Base-by-base conservation (phyloP, 2,797 vertebrate species). In the Darevskia nairensis region DNA sequence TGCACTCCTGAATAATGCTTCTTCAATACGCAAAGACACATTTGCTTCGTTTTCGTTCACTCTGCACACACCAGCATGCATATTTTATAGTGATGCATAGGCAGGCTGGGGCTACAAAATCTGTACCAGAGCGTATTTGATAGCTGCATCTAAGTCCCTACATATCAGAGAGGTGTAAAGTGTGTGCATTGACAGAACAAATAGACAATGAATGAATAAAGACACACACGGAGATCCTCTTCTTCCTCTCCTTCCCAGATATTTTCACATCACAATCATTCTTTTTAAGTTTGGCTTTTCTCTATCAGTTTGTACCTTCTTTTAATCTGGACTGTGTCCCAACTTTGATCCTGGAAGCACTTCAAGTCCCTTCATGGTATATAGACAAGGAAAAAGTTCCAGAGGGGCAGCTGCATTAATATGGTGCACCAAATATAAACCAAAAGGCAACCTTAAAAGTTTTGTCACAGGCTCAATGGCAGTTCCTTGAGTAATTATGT, bases 71-170 rank as follows among this genome's bases (percentile, higher is more conserved):
- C 84, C 10, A 81, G 32, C 78, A 86, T 86, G 35, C 71, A 89
- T 89, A 81, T 85, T 69, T 86, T 82, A 89, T 81, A 13, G 71
- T 3, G 8, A 81, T 55, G 46, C 72, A 76, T 68, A 46, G 50
- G 71, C 44, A n/a, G 41, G 44, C 44, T 13, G 19, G 69, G 61
- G 84, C 69, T 74, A 75, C 83, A 76, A 80, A 85, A 41, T 75
- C n/a, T 55, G 59, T 55, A 68, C 35, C 71, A n/a, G 27, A 1
- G 21, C 83, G 39, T 75, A 81, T 75, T 19, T 50, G 83, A 81
- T 76, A 81, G 59, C 41, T 81, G 78, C 71, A 81, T 81, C 41
- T 46, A 85, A 80, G 23, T 61, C 59, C 83, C 35, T 84, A 27
- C 27, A 35, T 55, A 59, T 15, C 55, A 59, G 25, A 55, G 59